These are phyloP conservation scores for Nomada fabriciana DNA, from an alignment of 2,888 invertebrate genomes.

Conservation along the genomic window DNA sequence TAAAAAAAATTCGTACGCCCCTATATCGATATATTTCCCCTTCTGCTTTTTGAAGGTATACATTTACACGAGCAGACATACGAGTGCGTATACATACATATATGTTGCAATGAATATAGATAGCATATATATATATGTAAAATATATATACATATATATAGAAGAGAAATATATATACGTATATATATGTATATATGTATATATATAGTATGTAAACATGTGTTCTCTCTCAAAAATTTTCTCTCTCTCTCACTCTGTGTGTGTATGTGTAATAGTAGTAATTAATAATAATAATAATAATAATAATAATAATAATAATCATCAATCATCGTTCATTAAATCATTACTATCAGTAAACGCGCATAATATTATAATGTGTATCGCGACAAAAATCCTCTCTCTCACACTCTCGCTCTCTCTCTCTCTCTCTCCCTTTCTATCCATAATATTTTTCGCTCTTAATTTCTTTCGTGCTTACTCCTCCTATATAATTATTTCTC, in stretches of 20 bases:
- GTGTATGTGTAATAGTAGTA: conserved; percentile 62
- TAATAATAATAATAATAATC: conserved; percentile 62
- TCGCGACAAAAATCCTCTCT: conserved; percentile 66
- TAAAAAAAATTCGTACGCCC: conserved; percentile 66
- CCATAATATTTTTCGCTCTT: conserved; percentile 51
- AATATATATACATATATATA: conserved; percentile 21
- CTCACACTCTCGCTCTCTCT: conserved; percentile 37
- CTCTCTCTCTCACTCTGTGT: conserved; percentile 24
- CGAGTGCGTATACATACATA: conserved; percentile 74
- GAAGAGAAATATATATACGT: conserved; percentile 4
- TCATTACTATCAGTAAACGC: conserved; percentile 69
- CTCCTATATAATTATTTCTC: conserved; percentile 27
- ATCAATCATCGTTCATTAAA: conserved; percentile 62
- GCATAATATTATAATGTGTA: conserved; percentile 66
- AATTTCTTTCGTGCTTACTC: conserved; percentile 46
- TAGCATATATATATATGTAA: conserved; percentile 40
- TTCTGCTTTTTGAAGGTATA: conserved; percentile 68
- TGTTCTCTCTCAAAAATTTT: conserved; percentile 64
- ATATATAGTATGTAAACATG: conserved; percentile 65
- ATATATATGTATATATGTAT: conserved; percentile 6
- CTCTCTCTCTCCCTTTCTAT: conserved; percentile 57
- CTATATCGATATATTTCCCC: conserved; percentile 61
- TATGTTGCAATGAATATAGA: conserved; percentile 71
- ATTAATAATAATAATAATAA: conserved; percentile 59
- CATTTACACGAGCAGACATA: conserved; percentile 74